Conservation (phyloP, 2,113 vertebrate genomes). For the Ageneiosus marmoratus region DNA sequence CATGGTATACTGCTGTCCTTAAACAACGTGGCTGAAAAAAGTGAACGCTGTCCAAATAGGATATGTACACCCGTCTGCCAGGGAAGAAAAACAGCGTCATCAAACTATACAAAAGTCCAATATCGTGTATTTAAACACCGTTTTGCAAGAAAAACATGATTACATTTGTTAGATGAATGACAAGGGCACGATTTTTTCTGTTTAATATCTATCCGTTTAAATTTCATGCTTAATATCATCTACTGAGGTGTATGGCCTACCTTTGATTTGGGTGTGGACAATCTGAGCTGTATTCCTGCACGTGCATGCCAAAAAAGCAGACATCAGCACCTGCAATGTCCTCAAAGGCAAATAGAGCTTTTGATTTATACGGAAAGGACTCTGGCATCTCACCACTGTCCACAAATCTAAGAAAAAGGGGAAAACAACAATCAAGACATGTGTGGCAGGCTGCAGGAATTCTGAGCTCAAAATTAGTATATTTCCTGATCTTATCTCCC, state of each 20-base stretch:
- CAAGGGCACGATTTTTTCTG: neutral
- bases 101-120: neutral
- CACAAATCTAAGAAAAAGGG: constrained; percentile 82
- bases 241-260: constrained; percentile 59
- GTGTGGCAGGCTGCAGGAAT: neutral
- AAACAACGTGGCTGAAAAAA: constrained; percentile 92
- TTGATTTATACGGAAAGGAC: constrained; percentile 95
- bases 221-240: neutral
- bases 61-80: constrained; percentile 94
- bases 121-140: neutral
- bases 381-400: constrained; percentile 97
- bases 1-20: constrained; percentile 95
- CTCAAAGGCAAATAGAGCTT: constrained; percentile 98
- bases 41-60: constrained; percentile 97
- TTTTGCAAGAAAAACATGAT: neutral
- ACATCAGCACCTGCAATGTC: constrained; percentile 95
- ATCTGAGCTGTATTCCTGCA: constrained; percentile 96
- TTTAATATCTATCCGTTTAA: too few relatives aligned
- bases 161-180: neutral
- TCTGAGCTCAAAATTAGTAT: neutral
- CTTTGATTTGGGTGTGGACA: constrained; percentile 97
- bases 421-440: neutral
- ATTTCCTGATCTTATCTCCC: neutral
- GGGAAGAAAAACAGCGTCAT: neutral
- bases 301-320: constrained; percentile 98